Evolutionary conservation across 2,113 vertebrate species (phyloP), one percentile per base, ranked within the genome.

Genomic region (Cololabis saira): DNA sequence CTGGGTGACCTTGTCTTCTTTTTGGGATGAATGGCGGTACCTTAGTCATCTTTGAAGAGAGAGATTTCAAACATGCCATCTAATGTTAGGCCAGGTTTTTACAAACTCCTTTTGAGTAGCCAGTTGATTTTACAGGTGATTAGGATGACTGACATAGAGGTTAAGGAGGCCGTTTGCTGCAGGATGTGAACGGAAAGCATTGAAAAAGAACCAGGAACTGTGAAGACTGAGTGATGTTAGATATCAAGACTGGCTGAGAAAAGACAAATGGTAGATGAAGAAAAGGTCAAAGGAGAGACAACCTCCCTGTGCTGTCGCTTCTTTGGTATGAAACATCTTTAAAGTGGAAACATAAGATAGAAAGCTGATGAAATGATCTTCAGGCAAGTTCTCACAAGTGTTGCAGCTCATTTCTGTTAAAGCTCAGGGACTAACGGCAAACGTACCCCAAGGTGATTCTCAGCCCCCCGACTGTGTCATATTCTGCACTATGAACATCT

Each of bases 161-260:
- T 24, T 13, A 37, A 55, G 51, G 22, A 61, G 57, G 93, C 93
- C 85, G 93, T 92, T 21, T 91, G 87, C 56, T 89, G 90, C 83
- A 88, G 92, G 94, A 89, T 18, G 11, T 48, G 16, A 54, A 64
- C 27, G 27, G 13, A 47, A 17, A 37, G 3, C 33, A 7, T 11
- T 9, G 6, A 9, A 7, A 37, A 37, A 37, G 33, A 37, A 37
- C 2, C 6, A 7, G 33, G 33, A 37, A 9, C 33, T 37, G 6
- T 9, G 10, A 37, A 91, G 89, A 89, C 90, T 3, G 18, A 76
- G 41, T 45, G 65, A 22, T 58, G 33, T 37, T 37, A 7, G 33
- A 37, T 37, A 37, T 37, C 33, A 37, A 37, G 33, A 37, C 0
- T 10, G 65, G 67, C 42, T 24, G 27, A 22, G 24, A 17, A 33